Conservation (phyloP, 1,140 invertebrate species). For the Glomeris maerens region DNA sequence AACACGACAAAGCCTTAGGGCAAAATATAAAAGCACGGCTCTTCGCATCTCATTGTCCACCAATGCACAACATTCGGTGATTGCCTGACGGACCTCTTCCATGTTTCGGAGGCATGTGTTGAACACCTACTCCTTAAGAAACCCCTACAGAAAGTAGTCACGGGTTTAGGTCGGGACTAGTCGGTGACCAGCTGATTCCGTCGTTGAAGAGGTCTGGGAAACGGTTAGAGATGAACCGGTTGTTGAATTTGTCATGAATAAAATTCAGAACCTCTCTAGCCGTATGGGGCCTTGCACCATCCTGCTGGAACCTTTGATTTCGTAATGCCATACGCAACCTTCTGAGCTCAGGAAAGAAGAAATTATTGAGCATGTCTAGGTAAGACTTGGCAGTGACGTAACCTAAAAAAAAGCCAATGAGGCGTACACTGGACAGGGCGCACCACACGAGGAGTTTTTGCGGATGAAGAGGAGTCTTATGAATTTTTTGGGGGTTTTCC, state of each 20-base stretch:
- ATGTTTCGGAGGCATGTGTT: neutral
- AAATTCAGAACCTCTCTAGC: neutral
- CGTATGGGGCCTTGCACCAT: neutral
- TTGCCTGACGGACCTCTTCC: neutral
- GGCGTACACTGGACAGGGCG: too few species aligned
- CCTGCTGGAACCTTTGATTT: too few species aligned
- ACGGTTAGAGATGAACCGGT: neutral
- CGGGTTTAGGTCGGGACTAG: constrained; percentile 11
- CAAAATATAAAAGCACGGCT: neutral
- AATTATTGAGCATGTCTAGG: too few species aligned
- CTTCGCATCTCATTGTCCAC: neutral
- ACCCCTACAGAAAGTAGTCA: constrained; percentile 11
- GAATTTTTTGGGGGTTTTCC: neutral
- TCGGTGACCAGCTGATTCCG: constrained; percentile 8
- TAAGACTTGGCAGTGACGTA: too few species aligned
- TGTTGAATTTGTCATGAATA: constrained; percentile 1
- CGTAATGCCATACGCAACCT: neutral
- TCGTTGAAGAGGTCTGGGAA: neutral
- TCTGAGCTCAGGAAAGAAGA: neutral
- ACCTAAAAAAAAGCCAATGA: too few species aligned
- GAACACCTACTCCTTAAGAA: constrained; percentile 10
- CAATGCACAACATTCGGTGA: neutral
- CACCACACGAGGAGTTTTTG: too few species aligned
- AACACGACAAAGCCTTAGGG: neutral
- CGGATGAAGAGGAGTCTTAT: too few species aligned